Conservation (phyloP, 2,113 vertebrate genomes). For the Colaptes auratus region DNA sequence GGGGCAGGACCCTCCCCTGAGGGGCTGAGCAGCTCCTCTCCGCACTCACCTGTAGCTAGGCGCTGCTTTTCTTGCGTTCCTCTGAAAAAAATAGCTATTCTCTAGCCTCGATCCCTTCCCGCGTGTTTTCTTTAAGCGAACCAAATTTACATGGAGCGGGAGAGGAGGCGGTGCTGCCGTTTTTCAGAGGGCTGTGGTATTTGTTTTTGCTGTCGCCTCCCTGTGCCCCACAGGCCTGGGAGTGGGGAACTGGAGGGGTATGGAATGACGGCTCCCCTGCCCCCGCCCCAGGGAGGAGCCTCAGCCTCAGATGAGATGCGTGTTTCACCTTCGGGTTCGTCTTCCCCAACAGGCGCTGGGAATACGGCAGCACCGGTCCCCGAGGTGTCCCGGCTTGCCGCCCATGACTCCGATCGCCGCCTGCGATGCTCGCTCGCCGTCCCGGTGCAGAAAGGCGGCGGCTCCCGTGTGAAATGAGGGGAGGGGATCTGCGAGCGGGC, state of each 20-base stretch:
- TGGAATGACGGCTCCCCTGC: slow-evolving; percentile 35
- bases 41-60: slow-evolving; percentile 60
- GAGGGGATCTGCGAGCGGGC: slow-evolving; percentile 7
- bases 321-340: neutral
- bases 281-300: slow-evolving; percentile 27
- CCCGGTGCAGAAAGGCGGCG: neutral
- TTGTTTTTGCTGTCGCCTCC: neutral
- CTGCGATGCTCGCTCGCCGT: neutral
- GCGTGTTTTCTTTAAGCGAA: neutral
- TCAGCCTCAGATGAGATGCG: neutral
- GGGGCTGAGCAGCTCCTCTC: neutral
- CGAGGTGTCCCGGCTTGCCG: neutral
- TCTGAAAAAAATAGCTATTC: neutral
- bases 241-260: neutral
- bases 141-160: neutral
- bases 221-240: neutral
- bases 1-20: neutral
- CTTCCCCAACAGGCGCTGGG: neutral
- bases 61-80: neutral
- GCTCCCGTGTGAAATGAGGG: slow-evolving; percentile 7
- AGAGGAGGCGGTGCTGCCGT: neutral
- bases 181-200: accelerated
- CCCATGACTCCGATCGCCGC: slow-evolving; percentile 27
- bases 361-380: neutral
- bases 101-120: neutral